These are phyloP conservation scores for Ciconia nigra DNA, from an alignment of 2,797 vertebrate genomes.

Conservation along the genomic window DNA sequence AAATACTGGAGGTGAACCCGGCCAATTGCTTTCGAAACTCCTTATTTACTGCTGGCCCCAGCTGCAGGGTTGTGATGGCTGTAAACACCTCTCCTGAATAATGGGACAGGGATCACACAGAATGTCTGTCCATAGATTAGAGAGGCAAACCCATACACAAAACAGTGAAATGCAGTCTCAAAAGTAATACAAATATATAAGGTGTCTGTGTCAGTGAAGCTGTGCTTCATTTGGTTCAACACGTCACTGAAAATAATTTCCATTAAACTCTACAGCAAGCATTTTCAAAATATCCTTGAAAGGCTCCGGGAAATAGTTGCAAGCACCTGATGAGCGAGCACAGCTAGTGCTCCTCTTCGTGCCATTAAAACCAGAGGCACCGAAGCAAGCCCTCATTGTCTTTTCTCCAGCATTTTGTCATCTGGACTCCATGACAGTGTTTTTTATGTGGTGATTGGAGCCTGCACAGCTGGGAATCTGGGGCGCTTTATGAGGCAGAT, in stretches of 20 bases:
- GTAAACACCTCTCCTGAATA: background rate
- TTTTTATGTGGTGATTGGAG: background rate
- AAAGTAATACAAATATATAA: background rate
- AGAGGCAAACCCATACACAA: background rate
- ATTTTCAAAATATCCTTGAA: background rate
- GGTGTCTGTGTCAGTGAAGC: background rate
- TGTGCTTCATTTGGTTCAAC: background rate
- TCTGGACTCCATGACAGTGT: background rate
- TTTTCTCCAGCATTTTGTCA: background rate
- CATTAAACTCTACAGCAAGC: background rate
- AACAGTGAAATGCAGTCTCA: rapidly evolving
- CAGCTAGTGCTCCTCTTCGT: background rate
- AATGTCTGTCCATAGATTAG: background rate
- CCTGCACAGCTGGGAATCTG: background rate
- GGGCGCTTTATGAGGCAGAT: background rate
- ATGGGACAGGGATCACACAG: background rate
- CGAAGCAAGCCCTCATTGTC: rapidly evolving
- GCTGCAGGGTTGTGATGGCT: background rate
- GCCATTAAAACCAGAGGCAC: background rate
- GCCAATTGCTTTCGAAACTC: background rate
- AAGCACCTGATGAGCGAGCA: background rate
- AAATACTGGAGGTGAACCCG: background rate
- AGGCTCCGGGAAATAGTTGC: background rate
- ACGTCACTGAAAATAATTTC: background rate
- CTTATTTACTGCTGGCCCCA: background rate